phyloP scores from a whole-genome alignment of 2,113 vertebrate species.

The Tragelaphus strepsiceros region DNA sequence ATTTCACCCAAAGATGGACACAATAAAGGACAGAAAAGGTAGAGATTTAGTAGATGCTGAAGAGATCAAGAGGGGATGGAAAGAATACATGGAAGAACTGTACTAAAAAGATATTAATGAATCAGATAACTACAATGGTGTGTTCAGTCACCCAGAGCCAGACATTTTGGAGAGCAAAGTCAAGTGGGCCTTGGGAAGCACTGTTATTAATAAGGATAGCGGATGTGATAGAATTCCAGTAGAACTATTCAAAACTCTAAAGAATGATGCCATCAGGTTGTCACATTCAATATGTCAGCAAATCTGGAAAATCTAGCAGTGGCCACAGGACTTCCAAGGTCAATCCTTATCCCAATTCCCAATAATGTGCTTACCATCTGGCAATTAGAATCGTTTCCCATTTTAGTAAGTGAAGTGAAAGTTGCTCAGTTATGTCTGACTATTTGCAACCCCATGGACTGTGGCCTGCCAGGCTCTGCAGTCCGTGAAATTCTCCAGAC shows the following conservation, averaged over 20 bases:
- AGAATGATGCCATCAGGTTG: neutral
- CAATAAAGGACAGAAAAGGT: neutral
- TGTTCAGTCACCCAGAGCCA: neutral
- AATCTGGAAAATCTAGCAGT: neutral
- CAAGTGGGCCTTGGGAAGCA: neutral
- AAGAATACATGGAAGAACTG: neutral
- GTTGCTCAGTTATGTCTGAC: neutral
- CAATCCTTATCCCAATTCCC: neutral
- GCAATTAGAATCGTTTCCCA: neutral
- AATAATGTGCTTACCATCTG: neutral
- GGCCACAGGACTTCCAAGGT: neutral
- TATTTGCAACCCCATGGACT: neutral
- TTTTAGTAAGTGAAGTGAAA: neutral
- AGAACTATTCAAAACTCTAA: neutral
- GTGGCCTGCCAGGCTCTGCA: neutral
- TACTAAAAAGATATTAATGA: neutral
- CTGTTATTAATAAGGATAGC: neutral
- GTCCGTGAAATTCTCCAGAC: neutral
- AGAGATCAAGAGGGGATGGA: neutral
- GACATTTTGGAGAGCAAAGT: neutral
- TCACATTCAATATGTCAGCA: neutral
- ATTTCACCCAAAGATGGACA: neutral
- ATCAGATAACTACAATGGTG: neutral
- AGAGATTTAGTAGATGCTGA: neutral
- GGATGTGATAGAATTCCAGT: neutral